phyloP scores from a whole-genome alignment of 37 sponge, comb jelly and placozoan genomes.

The Cliona cf. orientalis region DNA sequence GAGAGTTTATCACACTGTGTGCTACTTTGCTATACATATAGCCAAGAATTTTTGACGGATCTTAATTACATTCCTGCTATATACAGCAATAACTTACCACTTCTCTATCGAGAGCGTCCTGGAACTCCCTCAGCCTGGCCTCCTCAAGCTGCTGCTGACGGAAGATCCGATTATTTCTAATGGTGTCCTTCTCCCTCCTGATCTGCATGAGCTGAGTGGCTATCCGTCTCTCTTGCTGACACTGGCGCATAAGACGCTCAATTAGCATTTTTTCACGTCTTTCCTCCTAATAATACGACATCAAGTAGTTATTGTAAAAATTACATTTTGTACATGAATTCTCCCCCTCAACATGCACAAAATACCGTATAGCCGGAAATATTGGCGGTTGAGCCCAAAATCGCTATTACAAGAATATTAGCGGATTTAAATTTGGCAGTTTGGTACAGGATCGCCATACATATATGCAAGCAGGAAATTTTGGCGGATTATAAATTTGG shows the following conservation, averaged over 20 bases:
- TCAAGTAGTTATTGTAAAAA: too few species aligned
- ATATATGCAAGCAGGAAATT: too few species aligned
- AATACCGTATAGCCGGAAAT: too few species aligned
- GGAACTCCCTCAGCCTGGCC: conserved; percentile 77
- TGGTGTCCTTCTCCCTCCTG: conserved; percentile 84
- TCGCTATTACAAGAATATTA: too few species aligned
- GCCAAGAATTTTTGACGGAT: neutral
- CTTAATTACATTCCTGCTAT: neutral
- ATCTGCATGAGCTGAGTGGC: conserved; percentile 95
- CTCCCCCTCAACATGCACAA: too few species aligned
- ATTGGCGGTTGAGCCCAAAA: too few species aligned
- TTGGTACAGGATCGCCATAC: too few species aligned
- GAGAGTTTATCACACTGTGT: too few species aligned
- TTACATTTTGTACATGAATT: too few species aligned
- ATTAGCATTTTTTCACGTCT: conserved; percentile 83
- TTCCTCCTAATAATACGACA: conserved; percentile 24
- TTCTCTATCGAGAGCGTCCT: conserved; percentile 82
- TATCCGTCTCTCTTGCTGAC: conserved; percentile 90
- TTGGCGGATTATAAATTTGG: too few species aligned
- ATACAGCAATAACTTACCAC: conserved; percentile 69
- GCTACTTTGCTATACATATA: too few species aligned
- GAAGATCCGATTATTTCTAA: conserved; percentile 74
- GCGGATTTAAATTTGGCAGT: too few species aligned
- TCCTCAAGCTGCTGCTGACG: conserved; percentile 88
- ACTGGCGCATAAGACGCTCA: conserved; percentile 87